Evolutionary conservation across 2,888 invertebrate genomes (phyloP).

Genomic region (Plemyria rubiginata): DNA sequence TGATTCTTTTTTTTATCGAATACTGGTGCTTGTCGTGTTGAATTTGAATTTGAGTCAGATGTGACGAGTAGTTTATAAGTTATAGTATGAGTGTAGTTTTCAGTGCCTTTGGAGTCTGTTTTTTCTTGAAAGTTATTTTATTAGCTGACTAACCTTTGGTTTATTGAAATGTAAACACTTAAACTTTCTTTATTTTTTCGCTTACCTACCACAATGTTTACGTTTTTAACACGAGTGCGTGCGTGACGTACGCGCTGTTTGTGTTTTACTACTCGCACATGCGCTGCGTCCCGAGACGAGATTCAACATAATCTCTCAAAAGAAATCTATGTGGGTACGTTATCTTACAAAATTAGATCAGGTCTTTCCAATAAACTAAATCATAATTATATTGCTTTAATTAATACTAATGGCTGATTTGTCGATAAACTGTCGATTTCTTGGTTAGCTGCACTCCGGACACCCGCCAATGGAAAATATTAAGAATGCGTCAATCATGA

Average conservation of each 20-base stretch:
- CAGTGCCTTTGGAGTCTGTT: too few species aligned
- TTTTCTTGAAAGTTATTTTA: neutral
- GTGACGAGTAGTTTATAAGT: too few species aligned
- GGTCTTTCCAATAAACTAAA: constrained; percentile 1
- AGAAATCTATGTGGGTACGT: too few species aligned
- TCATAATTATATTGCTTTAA: constrained; percentile 28
- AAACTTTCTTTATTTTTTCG: constrained; percentile 7
- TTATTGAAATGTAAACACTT: neutral
- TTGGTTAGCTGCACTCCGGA: constrained; percentile 31
- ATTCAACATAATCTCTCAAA: too few species aligned
- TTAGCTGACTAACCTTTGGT: neutral
- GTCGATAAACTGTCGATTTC: constrained; percentile 31
- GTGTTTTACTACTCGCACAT: neutral
- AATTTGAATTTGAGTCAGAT: too few species aligned
- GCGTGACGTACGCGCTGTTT: constrained; percentile 21
- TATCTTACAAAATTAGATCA: neutral
- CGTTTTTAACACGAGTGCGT: constrained; percentile 14
- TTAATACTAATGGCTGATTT: constrained; percentile 34
- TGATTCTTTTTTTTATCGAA: too few species aligned
- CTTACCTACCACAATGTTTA: neutral
- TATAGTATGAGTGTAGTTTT: too few species aligned
- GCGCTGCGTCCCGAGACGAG: neutral
- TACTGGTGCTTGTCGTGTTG: too few species aligned
- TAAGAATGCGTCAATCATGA: constrained; percentile 39
- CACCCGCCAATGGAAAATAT: constrained; percentile 31